Evolutionary conservation across 2,888 invertebrate genomes (phyloP).

Genomic region (Colostygia pectinataria): DNA sequence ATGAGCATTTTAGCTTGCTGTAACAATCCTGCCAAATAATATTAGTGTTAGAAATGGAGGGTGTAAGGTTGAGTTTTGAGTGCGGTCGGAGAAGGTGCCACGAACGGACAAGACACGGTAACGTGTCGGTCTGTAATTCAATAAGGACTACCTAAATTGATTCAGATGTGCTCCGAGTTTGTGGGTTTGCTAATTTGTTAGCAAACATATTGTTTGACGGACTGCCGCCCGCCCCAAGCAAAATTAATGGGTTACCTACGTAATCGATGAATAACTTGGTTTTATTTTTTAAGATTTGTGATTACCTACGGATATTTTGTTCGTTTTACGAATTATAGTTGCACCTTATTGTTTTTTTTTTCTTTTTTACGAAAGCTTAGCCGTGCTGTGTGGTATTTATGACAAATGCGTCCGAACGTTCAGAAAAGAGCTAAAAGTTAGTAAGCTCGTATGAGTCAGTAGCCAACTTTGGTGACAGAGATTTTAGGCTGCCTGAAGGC

Average conservation of each 20-base stretch:
- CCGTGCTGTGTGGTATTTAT: no score
- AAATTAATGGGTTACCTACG: constrained; percentile 9
- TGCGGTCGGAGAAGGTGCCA: constrained; percentile 27
- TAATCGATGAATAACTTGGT: constrained; percentile 5
- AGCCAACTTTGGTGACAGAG: no score
- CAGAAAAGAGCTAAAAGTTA: no score
- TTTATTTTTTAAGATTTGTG: background rate
- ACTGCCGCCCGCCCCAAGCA: constrained; percentile 22
- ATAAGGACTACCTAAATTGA: constrained; percentile 79
- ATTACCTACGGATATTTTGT: no score
- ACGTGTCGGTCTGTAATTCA: constrained; percentile 77
- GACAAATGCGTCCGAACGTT: no score
- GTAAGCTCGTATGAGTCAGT: no score
- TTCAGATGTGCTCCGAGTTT: constrained; percentile 73
- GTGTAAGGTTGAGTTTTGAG: constrained; percentile 27
- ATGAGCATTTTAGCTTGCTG: background rate
- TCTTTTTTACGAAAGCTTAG: no score
- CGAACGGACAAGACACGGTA: constrained; percentile 53
- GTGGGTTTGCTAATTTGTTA: constrained; percentile 72
- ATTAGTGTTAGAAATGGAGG: constrained; percentile 6
- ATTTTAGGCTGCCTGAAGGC: no score
- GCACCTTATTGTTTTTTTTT: no score
- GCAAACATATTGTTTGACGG: constrained; percentile 74
- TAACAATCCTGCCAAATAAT: constrained; percentile 15
- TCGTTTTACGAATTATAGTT: no score